phyloP scores from a whole-genome alignment of 2,888 invertebrate genomes.

The Cyclophora albipunctata region DNA sequence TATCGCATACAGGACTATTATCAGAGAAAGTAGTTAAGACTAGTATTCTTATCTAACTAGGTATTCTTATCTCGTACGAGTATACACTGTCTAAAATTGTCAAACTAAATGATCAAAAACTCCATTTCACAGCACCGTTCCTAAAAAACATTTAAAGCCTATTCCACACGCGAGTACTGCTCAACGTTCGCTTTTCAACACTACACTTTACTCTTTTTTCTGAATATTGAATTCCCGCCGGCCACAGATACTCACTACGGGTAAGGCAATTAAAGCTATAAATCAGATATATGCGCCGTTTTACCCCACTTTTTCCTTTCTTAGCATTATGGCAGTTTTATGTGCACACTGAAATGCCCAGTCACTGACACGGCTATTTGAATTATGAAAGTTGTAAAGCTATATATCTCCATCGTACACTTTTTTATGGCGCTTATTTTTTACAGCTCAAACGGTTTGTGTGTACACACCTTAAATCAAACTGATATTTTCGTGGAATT shows the following conservation, averaged over 20 bases:
- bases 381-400: slow-evolving; percentile 67
- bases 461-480: slow-evolving; percentile 56
- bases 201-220: slow-evolving; percentile 46
- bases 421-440: slow-evolving; percentile 58
- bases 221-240: slow-evolving; percentile 59
- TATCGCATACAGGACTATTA: no score
- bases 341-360: slow-evolving; percentile 42
- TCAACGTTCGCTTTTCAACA: slow-evolving; percentile 33
- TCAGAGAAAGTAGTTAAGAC: no score
- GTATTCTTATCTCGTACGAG: no score
- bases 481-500: slow-evolving; percentile 38
- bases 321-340: slow-evolving; percentile 47
- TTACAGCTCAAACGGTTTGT: slow-evolving; percentile 44
- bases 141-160: no score
- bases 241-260: slow-evolving; percentile 33
- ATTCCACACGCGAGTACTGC: slow-evolving; percentile 10
- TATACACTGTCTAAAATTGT: no score
- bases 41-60: no score
- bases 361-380: slow-evolving; percentile 57
- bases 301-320: slow-evolving; percentile 40
- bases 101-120: no score
- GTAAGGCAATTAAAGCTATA: slow-evolving; percentile 64
- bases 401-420: slow-evolving; percentile 57
- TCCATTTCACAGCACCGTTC: no score
- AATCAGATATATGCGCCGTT: slow-evolving; percentile 55